Base-by-base conservation (phyloP, 1,140 invertebrate species). In the Chionoecetes opilio region DNA sequence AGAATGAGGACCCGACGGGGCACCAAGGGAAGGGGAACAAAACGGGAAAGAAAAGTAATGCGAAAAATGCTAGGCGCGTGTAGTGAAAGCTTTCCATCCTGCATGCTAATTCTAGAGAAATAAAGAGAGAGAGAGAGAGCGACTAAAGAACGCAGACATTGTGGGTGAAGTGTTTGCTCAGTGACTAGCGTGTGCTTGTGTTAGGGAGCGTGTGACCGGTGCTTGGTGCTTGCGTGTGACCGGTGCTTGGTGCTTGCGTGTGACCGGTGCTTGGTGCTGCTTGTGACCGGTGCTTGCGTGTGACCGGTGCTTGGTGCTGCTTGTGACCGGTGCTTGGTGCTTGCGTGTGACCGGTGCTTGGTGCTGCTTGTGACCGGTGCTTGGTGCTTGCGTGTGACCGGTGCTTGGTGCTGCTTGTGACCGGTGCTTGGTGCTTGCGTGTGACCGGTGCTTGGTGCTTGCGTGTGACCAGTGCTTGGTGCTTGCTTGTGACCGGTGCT, bases 11-110 rank as follows among this genome's bases (percentile, higher is more conserved):
- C 21, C 2, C 9, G 63, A 26, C 63, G 63, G n/a, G 26, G 11
- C 1, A 75, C 21, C 63, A 2, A 17, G n/a, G 26, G 21, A 11
- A 26, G 63, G 3, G 63, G n/a, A 75, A 17, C 26, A 75, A n/a
- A 75, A 17, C 6, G 63, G 63, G n/a, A n/a, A 17, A 26, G 6
- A 75, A 75, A 75, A 75, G 63, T n/a, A 5, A 75, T 75, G 63
- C 63, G 63, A 75, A 75, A 75, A 75, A 75, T 75, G 63, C n/a
- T 26, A 75, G n/a, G 63, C 63, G 63, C 63, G 63, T 75, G 63
- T 75, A 75, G 63, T n/a, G n/a, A 75, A 26, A 21, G 21, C 21
- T 17, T 75, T 75, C 63, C 63, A n/a, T 75, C 63, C n/a, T 75
- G 63, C 63, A 75, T 75, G 63, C 63, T 75, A 75, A 75, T 75